Conservation (phyloP, 2,113 vertebrate genomes). For the Poeciliopsis prolifica region DNA sequence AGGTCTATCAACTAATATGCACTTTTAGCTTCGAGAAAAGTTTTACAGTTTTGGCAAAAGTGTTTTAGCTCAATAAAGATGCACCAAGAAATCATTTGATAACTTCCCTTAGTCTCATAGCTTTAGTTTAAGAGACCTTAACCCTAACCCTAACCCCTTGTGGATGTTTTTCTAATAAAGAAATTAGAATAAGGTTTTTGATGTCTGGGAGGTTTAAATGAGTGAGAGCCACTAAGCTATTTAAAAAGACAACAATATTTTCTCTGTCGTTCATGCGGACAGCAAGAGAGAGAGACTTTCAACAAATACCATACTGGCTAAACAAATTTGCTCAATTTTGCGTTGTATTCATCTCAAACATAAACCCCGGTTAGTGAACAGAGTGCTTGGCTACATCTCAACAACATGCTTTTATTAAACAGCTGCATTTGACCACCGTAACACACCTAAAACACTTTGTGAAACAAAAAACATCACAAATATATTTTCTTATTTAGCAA, state of each 20-base stretch:
- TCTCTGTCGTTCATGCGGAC: too few relatives aligned
- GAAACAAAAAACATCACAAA: neutral
- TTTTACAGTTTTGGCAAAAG: too few relatives aligned
- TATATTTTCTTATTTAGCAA: neutral
- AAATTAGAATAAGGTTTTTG: neutral
- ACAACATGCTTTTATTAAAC: neutral
- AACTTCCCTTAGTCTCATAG: neutral
- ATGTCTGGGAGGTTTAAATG: neutral
- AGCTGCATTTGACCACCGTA: neutral
- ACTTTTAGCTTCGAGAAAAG: neutral
- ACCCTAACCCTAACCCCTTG: too few relatives aligned
- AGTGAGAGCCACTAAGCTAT: too few relatives aligned
- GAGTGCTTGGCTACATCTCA: neutral
- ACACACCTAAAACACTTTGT: neutral
- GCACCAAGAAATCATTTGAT: neutral
- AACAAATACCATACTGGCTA: neutral
- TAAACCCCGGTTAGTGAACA: neutral
- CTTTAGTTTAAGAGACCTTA: neutral
- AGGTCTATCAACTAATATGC: neutral
- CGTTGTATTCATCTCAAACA: neutral
- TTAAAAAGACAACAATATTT: too few relatives aligned
- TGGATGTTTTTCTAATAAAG: neutral
- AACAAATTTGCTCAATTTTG: neutral
- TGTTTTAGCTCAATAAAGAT: neutral
- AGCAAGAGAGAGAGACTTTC: neutral